Evolutionary conservation across 1,140 invertebrate genomes (phyloP).

Genomic region (Nautilus pompilius): DNA sequence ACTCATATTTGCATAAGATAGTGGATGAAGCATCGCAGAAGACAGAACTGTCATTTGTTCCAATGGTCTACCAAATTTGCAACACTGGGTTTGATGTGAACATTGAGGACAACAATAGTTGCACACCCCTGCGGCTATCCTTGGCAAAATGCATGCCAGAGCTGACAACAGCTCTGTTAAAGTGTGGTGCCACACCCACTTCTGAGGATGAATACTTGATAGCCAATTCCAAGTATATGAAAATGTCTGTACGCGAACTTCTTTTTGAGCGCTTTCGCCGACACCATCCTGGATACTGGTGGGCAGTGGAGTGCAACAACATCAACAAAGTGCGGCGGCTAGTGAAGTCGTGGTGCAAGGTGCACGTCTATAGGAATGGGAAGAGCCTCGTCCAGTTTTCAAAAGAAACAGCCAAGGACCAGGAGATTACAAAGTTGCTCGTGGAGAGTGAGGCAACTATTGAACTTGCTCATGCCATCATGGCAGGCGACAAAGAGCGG

Average conservation of each 20-base stretch:
- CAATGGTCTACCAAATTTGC: constrained; percentile 46
- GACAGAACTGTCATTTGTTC: constrained; percentile 31
- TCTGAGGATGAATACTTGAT: constrained; percentile 20
- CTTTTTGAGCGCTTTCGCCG: too few species aligned
- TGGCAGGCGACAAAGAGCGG: constrained; percentile 40
- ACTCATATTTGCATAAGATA: constrained; percentile 36
- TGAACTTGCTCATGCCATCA: constrained; percentile 45
- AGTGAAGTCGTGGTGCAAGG: constrained; percentile 45
- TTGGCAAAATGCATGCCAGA: constrained; percentile 18
- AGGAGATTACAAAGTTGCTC: constrained; percentile 34
- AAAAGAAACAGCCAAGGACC: constrained; percentile 29
- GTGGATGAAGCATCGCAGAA: constrained; percentile 21
- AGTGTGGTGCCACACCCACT: constrained; percentile 32
- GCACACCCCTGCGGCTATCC: constrained; percentile 33
- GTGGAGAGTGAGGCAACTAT: constrained; percentile 41
- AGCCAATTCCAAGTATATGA: too few species aligned
- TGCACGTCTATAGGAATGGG: constrained; percentile 36
- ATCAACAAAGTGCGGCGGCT: constrained; percentile 37
- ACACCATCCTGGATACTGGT: constrained; percentile 46
- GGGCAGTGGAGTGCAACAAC: constrained; percentile 35
- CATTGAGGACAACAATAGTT: constrained; percentile 20
- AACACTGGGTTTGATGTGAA: constrained; percentile 43
- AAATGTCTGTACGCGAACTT: too few species aligned
- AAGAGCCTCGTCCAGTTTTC: constrained; percentile 39
- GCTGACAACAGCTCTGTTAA: constrained; percentile 33